phyloP scores from a whole-genome alignment of 2,113 vertebrate species.

The Lepus timidus region DNA sequence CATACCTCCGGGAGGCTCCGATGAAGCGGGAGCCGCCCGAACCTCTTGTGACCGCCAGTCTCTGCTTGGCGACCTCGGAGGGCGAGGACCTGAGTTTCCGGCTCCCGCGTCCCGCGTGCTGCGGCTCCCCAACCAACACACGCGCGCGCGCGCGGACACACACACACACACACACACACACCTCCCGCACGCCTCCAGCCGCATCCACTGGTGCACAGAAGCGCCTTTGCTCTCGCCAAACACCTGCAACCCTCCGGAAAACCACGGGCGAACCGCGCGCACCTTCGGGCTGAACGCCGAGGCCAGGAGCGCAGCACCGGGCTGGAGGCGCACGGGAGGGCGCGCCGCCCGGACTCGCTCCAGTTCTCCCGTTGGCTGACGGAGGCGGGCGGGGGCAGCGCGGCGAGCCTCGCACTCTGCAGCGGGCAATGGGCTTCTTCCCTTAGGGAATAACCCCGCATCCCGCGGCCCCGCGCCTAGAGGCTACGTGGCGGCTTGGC shows the following conservation, averaged over 20 bases:
- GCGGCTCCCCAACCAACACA: neutral
- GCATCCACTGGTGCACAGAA: neutral
- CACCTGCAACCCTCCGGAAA: constrained; percentile 26
- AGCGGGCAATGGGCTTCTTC: neutral
- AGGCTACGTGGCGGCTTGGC: neutral
- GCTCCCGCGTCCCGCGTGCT: neutral
- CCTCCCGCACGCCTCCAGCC: neutral
- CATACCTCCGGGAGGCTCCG: neutral
- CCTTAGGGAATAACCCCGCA: neutral
- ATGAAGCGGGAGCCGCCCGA: neutral
- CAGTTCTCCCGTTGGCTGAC: constrained; percentile 35
- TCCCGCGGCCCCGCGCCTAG: too few relatives aligned
- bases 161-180: neutral
- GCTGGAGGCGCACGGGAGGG: neutral
- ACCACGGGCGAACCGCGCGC: neutral
- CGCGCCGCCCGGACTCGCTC: constrained; percentile 2
- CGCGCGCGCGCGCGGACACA: neutral
- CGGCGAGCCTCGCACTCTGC: neutral
- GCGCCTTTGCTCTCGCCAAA: neutral
- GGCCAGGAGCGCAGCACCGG: neutral
- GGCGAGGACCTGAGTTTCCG: neutral
- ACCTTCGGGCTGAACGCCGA: neutral
- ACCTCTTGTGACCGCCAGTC: neutral
- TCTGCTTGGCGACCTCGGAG: neutral
- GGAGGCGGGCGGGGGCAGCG: constrained; percentile 15